phyloP scores from a whole-genome alignment of 2,113 vertebrate species.

The Heterocephalus glaber region DNA sequence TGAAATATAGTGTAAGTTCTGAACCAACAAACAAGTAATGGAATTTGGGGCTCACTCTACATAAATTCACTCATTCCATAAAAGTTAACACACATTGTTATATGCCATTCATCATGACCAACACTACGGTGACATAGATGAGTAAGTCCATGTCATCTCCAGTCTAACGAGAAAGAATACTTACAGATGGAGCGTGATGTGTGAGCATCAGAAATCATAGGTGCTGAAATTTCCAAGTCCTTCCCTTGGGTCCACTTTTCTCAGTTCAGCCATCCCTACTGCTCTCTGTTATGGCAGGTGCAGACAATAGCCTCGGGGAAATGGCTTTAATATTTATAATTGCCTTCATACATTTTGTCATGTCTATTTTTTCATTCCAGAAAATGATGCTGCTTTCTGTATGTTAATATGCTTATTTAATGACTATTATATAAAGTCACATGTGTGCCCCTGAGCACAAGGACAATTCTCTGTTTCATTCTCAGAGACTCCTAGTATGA shows the following conservation, averaged over 20 bases:
- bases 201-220: constrained; percentile 12
- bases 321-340: neutral
- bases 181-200: neutral
- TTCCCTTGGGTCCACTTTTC: neutral
- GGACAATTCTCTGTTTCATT: neutral
- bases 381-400: neutral
- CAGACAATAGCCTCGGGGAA: neutral
- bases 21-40: neutral
- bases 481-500: neutral
- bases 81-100: neutral
- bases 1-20: neutral
- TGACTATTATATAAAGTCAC: neutral
- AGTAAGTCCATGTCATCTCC: neutral
- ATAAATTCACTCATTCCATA: neutral
- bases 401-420: neutral
- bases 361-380: neutral
- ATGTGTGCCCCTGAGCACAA: neutral
- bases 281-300: neutral
- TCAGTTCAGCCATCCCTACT: neutral
- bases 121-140: neutral
- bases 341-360: neutral
- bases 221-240: neutral
- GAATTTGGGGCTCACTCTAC: neutral
- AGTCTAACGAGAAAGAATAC: neutral
- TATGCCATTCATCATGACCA: neutral